phyloP scores from a whole-genome alignment of 2,797 vertebrate genomes.

The Parotocinclus haroldoi region DNA sequence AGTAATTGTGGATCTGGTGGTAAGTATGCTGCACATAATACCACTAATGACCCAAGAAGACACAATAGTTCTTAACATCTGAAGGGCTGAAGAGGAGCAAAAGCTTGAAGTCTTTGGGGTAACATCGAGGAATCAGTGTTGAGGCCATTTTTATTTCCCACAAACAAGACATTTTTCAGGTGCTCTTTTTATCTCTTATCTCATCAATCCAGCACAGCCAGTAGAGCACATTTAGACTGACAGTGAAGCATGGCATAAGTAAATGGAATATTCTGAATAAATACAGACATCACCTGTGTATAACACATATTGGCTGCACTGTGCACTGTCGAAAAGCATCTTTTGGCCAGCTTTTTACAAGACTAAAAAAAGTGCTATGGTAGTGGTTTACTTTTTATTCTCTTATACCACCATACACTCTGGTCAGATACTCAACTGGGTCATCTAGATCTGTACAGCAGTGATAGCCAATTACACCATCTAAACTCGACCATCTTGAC shows the following conservation, averaged over 20 bases:
- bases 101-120: background rate
- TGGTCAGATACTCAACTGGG: too few relatives aligned
- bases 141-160: background rate
- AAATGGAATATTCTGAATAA: background rate
- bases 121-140: background rate
- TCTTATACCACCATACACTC: too few relatives aligned
- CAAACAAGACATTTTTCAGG: background rate
- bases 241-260: background rate
- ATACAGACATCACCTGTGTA: background rate
- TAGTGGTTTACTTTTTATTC: too few relatives aligned
- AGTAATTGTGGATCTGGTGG: background rate
- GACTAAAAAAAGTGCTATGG: too few relatives aligned
- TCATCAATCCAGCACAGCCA: conserved; percentile 21
- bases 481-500: conserved; percentile 1
- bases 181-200: conserved; percentile 15
- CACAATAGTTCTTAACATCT: background rate
- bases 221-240: conserved; percentile 3
- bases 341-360: background rate
- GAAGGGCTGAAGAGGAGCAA: conserved; percentile 1
- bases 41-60: conserved; percentile 17
- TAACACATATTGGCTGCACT: background rate
- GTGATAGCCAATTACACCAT: background rate
- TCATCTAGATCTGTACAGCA: background rate
- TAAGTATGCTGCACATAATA: conserved; percentile 21
- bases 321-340: conserved; percentile 6